These are phyloP conservation scores for Ahaetulla prasina DNA, from an alignment of 2,113 vertebrate genomes.

Conservation along the genomic window DNA sequence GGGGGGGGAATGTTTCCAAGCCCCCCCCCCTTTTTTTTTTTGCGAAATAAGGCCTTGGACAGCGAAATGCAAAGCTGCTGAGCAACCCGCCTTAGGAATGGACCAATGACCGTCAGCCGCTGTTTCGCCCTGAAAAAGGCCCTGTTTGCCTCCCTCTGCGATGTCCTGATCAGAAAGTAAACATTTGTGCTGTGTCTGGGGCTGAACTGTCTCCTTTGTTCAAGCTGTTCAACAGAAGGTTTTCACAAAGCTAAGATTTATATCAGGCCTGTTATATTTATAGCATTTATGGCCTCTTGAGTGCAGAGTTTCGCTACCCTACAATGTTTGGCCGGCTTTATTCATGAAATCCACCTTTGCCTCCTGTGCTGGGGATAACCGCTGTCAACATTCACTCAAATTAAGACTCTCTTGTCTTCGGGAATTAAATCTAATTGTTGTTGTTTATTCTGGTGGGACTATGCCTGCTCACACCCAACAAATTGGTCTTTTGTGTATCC, in stretches of 20 bases:
- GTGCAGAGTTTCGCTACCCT: background rate
- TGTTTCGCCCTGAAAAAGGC: slow-evolving; percentile 61
- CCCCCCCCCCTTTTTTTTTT: slow-evolving; percentile 49
- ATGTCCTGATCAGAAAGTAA: slow-evolving; percentile 56
- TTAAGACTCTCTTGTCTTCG: background rate
- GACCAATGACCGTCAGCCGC: slow-evolving; percentile 60
- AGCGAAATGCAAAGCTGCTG: slow-evolving; percentile 55
- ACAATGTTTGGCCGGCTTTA: background rate
- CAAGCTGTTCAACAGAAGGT: slow-evolving; percentile 47
- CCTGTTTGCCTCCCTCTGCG: slow-evolving; percentile 53
- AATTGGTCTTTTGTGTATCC: background rate
- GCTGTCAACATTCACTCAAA: background rate
- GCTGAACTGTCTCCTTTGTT: slow-evolving; percentile 53
- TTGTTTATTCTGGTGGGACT: background rate
- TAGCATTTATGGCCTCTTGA: background rate
- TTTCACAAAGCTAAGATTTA: slow-evolving; percentile 12
- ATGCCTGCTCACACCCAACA: no score
- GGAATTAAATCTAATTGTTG: background rate
- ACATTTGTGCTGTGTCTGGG: slow-evolving; percentile 52
- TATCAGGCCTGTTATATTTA: background rate
- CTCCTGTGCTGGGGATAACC: background rate
- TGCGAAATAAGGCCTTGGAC: slow-evolving; percentile 69
- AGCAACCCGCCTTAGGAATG: slow-evolving; percentile 65
- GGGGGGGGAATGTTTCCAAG: slow-evolving; percentile 65
- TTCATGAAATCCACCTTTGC: background rate